Conservation (phyloP, 35 echinoderm and acorn worm genomes). For the Heliocidaris tuberculata region DNA sequence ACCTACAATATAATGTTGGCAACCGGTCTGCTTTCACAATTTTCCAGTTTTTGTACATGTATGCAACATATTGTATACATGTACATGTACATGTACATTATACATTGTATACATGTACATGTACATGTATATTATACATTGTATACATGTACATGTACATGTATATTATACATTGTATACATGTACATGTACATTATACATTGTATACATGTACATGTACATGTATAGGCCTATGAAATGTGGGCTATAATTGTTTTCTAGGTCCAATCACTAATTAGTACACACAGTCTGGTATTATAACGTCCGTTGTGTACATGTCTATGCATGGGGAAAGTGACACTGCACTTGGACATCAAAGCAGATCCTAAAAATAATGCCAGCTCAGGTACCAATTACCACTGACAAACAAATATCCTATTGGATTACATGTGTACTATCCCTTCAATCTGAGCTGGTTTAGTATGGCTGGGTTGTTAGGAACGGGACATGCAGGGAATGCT, state of each 20-base stretch:
- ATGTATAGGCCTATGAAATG: no score
- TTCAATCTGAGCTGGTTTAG: not conserved
- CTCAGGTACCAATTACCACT: not conserved
- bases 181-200: no score
- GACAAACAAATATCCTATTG: not conserved
- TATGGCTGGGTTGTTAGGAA: not conserved
- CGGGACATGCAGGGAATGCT: no score
- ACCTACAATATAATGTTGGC: not conserved
- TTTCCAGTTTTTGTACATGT: no score
- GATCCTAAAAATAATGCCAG: not conserved
- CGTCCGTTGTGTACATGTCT: not conserved
- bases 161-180: no score
- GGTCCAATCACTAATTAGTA: not conserved
- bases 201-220: not conserved
- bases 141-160: no score
- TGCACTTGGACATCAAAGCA: not conserved
- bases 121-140: no score
- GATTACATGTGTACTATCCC: not conserved
- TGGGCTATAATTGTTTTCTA: not conserved
- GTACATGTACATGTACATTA: no score
- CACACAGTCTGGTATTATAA: not conserved
- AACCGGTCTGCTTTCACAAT: not conserved
- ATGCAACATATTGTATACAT: no score
- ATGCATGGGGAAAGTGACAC: not conserved
- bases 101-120: no score